These are phyloP conservation scores for Amphiprion ocellaris DNA, from an alignment of 2,113 vertebrate genomes.

Conservation along the genomic window DNA sequence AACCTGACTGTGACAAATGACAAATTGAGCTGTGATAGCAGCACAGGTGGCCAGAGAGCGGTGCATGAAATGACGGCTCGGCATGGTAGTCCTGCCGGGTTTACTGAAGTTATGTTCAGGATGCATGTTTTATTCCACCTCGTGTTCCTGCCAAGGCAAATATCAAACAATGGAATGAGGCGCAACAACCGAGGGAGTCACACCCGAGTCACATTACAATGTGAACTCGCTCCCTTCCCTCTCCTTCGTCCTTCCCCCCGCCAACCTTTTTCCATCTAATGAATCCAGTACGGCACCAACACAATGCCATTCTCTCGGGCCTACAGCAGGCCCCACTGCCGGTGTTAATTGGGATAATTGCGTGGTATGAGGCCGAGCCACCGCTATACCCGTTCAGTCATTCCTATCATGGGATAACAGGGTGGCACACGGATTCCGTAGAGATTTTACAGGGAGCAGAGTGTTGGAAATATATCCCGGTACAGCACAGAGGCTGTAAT, in stretches of 20 bases:
- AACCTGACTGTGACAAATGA: conserved; percentile 34
- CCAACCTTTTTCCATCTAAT: conserved; percentile 32
- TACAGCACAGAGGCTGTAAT: conserved; percentile 23
- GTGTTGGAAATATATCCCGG: conserved; percentile 47
- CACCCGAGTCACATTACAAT: conserved; percentile 40
- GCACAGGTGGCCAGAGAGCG: conserved; percentile 46
- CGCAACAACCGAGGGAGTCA: conserved; percentile 2
- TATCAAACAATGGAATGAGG: conserved; percentile 63
- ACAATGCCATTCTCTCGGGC: conserved; percentile 17
- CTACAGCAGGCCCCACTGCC: not conserved
- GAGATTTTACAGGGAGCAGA: conserved; percentile 46
- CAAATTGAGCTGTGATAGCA: conserved; percentile 41
- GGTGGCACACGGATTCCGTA: conserved; percentile 52
- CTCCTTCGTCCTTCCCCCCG: not conserved
- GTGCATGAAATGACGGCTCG: not conserved
- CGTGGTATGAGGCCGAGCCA: conserved; percentile 59
- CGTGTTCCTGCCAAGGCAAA: conserved; percentile 57
- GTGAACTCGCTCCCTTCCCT: not conserved
- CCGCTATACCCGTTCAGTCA: conserved; percentile 48
- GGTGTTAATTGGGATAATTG: conserved; percentile 73
- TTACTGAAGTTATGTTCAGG: conserved; percentile 48
- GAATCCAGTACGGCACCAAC: conserved; percentile 27
- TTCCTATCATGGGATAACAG: conserved; percentile 63
- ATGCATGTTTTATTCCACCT: conserved; percentile 49
- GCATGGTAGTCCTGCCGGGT: conserved; percentile 11